Evolutionary conservation across 2,888 invertebrate species (phyloP), one percentile per base, ranked within the genome.

Genomic region (Ligdia adustata): DNA sequence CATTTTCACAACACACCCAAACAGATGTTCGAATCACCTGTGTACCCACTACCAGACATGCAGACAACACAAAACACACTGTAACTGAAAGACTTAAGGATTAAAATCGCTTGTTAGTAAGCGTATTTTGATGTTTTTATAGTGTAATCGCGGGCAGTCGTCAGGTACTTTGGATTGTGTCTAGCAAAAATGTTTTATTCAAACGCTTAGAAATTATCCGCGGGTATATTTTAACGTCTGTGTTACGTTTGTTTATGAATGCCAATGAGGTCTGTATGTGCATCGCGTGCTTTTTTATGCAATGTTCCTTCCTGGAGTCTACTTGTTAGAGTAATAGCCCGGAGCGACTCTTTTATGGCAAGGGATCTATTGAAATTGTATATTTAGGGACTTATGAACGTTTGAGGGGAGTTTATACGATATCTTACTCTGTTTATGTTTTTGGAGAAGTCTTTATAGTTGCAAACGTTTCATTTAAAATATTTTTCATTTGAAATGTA

Each of bases 11-110:
- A 82, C 79, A 85, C 79, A 79, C 75, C 69, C 77, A 65, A 77
- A 72, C 85, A 83, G 79, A 79, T 80, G 85, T 69, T 76, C 58
- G 64, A 67, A 68, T 82, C 86, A 84, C 84, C 85, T 83, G 85
- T 73, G 79, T 72, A 75, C 76, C 60, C 60, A 66, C 71, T 69
- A 73, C 78, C 72, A 76, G 64, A 68, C 71, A 60, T 6, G 7
- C 42, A 50, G 47, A 53, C 46, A 57, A 56, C 60, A 54, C 48
- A 72, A 73, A 76, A 55, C 60, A 62, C 50, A 68, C 79, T 69
- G 49, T 81, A 66, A 62, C 37, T 14, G 56, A 39, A 34, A 43
- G 40, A 13, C 3, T 22, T 55, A 67, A 69, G 46, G 57, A 70
- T 62, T 49, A 6, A 35, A 40, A 7, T 46, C 0, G 34, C 40